Conservation (phyloP, 2,888 invertebrate species). For the Cerastis rubricosa region DNA sequence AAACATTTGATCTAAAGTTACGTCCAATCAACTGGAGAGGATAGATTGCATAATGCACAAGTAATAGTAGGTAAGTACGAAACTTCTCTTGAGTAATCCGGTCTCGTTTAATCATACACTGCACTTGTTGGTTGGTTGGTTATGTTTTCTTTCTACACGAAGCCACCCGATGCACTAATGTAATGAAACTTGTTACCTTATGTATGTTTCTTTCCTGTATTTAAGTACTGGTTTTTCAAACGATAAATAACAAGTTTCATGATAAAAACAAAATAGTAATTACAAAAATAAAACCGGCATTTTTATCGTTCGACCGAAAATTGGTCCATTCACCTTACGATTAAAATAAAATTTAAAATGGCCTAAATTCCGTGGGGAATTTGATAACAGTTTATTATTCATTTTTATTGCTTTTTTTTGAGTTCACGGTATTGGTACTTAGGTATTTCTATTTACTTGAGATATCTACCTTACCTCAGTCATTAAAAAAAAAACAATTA, state of each 20-base stretch:
- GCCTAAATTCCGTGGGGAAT: conserved; percentile 3
- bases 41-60: conserved; percentile 68
- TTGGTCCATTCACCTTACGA: conserved; percentile 41
- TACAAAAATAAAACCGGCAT: conserved; percentile 15
- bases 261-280: conserved; percentile 20
- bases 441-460: neutral
- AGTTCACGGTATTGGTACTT: neutral
- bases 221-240: neutral
- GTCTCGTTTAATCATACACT: conserved; percentile 67
- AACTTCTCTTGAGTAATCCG: conserved; percentile 72
- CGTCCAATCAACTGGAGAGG: conserved; percentile 43
- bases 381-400: conserved; percentile 10
- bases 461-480: neutral
- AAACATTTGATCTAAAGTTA: conserved; percentile 55
- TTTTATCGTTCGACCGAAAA: conserved; percentile 35
- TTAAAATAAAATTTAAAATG: conserved; percentile 28
- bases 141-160: conserved; percentile 23
- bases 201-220: neutral
- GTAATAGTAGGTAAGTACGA: conserved; percentile 67
- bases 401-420: neutral
- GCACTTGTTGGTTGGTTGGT: conserved; percentile 64
- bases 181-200: conserved; percentile 17
- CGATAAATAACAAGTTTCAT: conserved; percentile 8
- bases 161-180: conserved; percentile 20
- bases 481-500: neutral